phyloP scores from a whole-genome alignment of 2,113 vertebrate species.

The Petroica traversi region DNA sequence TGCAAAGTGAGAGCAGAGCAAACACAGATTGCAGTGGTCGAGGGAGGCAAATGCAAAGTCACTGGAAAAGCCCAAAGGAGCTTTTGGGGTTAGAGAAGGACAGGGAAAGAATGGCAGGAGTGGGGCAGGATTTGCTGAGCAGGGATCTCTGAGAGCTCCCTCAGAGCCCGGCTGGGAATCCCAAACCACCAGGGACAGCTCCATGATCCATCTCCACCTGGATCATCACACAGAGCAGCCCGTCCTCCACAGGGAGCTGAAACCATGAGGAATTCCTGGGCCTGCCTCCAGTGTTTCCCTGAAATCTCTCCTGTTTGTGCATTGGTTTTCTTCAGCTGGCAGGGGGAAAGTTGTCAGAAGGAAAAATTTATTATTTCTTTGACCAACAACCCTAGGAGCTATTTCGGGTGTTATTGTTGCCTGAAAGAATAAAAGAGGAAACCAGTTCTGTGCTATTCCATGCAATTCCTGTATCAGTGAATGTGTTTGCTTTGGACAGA shows the following conservation, averaged over 20 bases:
- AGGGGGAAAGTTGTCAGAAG: not conserved
- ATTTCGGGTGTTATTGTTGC: not conserved
- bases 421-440: not conserved
- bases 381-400: not conserved
- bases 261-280: not conserved
- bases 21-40: not conserved
- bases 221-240: not conserved
- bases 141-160: not conserved
- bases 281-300: not conserved
- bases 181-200: not conserved
- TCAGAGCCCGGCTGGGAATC: not conserved
- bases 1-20: not conserved
- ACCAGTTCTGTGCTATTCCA: not conserved
- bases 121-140: fast-evolving
- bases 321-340: fast-evolving
- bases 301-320: not conserved
- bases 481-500: not conserved
- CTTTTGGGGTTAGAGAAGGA: not conserved
- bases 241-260: not conserved
- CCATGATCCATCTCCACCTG: fast-evolving
- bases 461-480: not conserved
- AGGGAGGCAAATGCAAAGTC: not conserved
- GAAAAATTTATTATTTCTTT: not conserved
- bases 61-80: not conserved
- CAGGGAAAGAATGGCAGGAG: not conserved